Evolutionary conservation across 2,888 invertebrate species (phyloP), one percentile per base, ranked within the genome.

Genomic region (Molanna angustata): DNA sequence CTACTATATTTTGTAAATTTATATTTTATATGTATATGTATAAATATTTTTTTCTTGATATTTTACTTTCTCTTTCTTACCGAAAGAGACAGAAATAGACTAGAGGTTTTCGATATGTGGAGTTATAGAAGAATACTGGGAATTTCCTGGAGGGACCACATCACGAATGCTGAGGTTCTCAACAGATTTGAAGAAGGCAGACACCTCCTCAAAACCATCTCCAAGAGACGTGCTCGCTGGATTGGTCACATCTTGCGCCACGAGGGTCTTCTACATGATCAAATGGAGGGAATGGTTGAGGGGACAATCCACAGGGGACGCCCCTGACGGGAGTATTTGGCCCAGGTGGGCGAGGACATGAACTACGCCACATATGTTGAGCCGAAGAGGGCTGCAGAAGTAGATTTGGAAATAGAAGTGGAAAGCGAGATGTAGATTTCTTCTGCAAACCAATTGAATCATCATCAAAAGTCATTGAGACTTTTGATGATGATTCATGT

Each of bases 171-270:
- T n/a, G n/a, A n/a, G n/a, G n/a, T n/a, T n/a, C n/a, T n/a, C n/a
- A n/a, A n/a, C n/a, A n/a, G n/a, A n/a, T n/a, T 46, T 31, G 40
- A 48, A 40, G 40, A 16, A 48, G 22, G 27, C 3, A 48, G 48
- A 37, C 37, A 47, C 37, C 46, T 37, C 3, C 6, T 47, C 35
- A 35, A 16, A 20, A 37, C 43, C 37, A 47, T 22, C 46, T 37
- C 3, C 6, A 37, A 19, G 21, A 16, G 16, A 37, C 47, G 47
- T 19, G 47, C 47, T 4, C 35, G 13, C 18, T 21, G 35, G 47
- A 47, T 47, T 33, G 33, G 45, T 18, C 33, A 45, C 33, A 33
- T 45, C 7, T n/a, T n/a, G n/a, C n/a, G n/a, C n/a, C n/a, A n/a
- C n/a, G n/a, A 33, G 14, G 32, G 9, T 35, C 6, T 35, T 4